Conservation (phyloP, 2,113 vertebrate genomes). For the Dasyurus viverrinus region DNA sequence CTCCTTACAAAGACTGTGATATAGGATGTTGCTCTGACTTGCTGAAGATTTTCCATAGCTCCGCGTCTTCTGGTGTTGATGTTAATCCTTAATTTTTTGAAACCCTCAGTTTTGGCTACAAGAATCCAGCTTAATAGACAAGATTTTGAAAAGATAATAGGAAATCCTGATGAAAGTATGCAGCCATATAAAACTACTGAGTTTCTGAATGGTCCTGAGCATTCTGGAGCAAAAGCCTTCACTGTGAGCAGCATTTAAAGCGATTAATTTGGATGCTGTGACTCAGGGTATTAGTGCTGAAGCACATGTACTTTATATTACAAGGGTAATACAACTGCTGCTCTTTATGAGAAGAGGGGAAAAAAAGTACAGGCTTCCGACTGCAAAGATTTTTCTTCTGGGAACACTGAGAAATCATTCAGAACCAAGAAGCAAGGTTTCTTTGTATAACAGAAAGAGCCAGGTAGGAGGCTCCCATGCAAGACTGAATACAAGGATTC, state of each 20-base stretch:
- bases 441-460: constrained; percentile 21
- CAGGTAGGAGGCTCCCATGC: background rate
- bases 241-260: constrained; percentile 39
- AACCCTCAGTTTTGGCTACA: constrained; percentile 35
- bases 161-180: constrained; percentile 42
- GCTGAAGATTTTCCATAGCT: background rate
- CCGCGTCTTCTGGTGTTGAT: background rate
- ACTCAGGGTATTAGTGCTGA: constrained; percentile 31
- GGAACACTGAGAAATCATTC: constrained; percentile 27
- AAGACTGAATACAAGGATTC: constrained; percentile 5
- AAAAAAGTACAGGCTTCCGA: constrained; percentile 19
- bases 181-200: background rate
- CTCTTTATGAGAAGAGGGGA: constrained; percentile 44
- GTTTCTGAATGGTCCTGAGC: constrained; percentile 15
- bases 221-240: constrained; percentile 50
- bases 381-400: constrained; percentile 27
- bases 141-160: constrained; percentile 33
- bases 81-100: constrained; percentile 14
- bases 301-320: constrained; percentile 39
- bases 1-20: background rate
- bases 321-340: constrained; percentile 23
- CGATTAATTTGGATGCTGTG: constrained; percentile 33
- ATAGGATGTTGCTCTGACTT: background rate
- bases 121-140: background rate
- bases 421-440: constrained; percentile 35